These are phyloP conservation scores for Adelphocoris suturalis DNA, from an alignment of 2,888 invertebrate genomes.

Conservation along the genomic window DNA sequence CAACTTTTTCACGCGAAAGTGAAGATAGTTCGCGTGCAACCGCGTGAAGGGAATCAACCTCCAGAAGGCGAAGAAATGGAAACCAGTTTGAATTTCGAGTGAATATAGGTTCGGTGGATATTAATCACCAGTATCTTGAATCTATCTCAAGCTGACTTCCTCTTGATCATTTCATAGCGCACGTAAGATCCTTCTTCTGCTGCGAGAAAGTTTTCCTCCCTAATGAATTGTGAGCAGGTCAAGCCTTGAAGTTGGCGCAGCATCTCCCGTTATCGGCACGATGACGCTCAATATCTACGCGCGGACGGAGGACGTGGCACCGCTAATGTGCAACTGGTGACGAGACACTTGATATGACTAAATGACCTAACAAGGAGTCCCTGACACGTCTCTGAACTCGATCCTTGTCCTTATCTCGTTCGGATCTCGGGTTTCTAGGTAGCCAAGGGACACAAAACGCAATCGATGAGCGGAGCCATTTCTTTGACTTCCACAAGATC, in stretches of 20 bases:
- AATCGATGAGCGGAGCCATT: background rate
- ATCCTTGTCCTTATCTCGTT: constrained; percentile 3
- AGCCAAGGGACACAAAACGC: background rate
- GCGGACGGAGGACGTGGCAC: background rate
- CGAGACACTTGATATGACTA: constrained; percentile 30
- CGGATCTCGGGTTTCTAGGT: constrained; percentile 30
- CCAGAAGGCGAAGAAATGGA: too few species aligned
- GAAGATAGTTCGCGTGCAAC: too few species aligned
- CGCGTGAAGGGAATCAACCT: too few species aligned
- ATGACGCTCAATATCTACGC: constrained; percentile 14
- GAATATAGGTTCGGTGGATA: too few species aligned
- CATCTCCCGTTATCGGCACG: constrained; percentile 18
- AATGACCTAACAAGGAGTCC: constrained; percentile 20
- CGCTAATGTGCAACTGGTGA: constrained; percentile 10
- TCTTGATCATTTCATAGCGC: too few species aligned
- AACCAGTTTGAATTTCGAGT: too few species aligned
- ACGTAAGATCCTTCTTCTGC: background rate
- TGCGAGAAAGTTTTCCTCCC: background rate
- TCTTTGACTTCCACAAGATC: background rate
- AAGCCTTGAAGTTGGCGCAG: constrained; percentile 5
- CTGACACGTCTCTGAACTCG: constrained; percentile 16
- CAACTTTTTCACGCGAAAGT: too few species aligned
- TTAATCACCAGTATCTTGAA: too few species aligned
- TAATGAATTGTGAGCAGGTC: constrained; percentile 3
- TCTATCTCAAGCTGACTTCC: too few species aligned